These are phyloP conservation scores for Diogma glabrata DNA, from an alignment of 2,888 invertebrate genomes.

Conservation along the genomic window DNA sequence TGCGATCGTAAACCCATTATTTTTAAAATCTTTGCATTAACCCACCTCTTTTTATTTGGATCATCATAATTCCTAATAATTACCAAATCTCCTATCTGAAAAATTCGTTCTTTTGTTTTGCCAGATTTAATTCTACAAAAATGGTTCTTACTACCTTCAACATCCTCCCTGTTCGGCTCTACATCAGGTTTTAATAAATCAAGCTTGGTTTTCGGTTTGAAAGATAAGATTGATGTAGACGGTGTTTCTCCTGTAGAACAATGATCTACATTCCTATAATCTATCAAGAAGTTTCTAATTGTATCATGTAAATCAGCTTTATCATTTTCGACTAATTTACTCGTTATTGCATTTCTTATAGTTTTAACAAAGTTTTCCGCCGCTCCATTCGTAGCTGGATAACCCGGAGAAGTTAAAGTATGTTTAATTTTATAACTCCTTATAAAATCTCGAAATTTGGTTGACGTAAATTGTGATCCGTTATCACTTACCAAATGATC, in stretches of 20 bases:
- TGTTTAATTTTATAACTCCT: not conserved
- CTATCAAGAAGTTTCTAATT: not conserved
- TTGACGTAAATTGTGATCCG: not conserved
- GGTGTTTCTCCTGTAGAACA: not conserved
- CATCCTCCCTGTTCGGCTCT: too few species aligned
- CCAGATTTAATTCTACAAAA: too few species aligned
- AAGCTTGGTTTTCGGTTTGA: not conserved
- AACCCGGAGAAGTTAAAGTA: not conserved
- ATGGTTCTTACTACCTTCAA: too few species aligned
- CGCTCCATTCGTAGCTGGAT: not conserved
- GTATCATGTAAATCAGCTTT: not conserved
- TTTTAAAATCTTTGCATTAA: too few species aligned
- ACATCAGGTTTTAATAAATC: not conserved
- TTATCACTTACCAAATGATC: not conserved
- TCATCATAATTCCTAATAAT: too few species aligned
- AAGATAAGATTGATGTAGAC: not conserved
- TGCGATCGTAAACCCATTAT: too few species aligned
- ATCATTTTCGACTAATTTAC: not conserved
- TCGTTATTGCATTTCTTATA: not conserved
- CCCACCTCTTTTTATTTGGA: too few species aligned
- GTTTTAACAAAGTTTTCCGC: not conserved
- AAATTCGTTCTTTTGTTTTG: too few species aligned
- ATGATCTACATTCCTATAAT: not conserved
- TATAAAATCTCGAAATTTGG: not conserved
- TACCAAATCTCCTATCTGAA: too few species aligned